Evolutionary conservation across 2,113 vertebrate species (phyloP).

Genomic region (Anoplopoma fimbria): DNA sequence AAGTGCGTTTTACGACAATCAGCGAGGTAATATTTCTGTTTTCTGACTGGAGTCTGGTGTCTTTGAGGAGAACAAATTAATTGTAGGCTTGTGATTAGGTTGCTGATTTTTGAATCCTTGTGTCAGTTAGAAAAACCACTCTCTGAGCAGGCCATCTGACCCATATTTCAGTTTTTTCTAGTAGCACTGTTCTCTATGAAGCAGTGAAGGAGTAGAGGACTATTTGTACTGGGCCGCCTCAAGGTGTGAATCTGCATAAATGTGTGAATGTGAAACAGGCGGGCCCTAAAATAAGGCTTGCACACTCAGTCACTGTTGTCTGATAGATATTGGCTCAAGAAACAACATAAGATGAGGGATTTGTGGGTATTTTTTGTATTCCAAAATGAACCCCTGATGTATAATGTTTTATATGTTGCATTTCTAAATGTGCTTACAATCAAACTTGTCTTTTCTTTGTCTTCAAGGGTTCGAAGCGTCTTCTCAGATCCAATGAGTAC

Average conservation of each 20-base stretch:
- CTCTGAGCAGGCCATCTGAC: background rate
- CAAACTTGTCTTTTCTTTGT: slow-evolving; percentile 27
- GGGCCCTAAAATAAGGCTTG: slow-evolving; percentile 37
- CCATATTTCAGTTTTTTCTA: background rate
- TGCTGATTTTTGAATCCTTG: background rate
- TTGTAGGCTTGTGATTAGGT: background rate
- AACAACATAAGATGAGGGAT: background rate
- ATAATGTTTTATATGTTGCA: background rate
- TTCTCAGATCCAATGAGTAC: slow-evolving; percentile 87
- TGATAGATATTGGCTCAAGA: slow-evolving; percentile 14
- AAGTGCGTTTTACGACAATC: no score
- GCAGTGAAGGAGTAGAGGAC: slow-evolving; percentile 34
- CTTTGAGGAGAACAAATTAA: background rate
- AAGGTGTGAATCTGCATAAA: slow-evolving; percentile 62
- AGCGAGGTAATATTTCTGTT: no score
- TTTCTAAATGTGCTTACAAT: slow-evolving; percentile 8
- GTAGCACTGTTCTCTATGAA: slow-evolving; percentile 11
- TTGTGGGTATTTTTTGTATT: no score
- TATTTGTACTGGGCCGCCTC: slow-evolving; percentile 57
- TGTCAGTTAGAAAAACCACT: background rate
- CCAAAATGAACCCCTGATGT: background rate
- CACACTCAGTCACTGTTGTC: slow-evolving; percentile 13
- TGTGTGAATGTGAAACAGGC: slow-evolving; percentile 59
- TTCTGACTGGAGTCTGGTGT: background rate
- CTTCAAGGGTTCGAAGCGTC: slow-evolving; percentile 85